phyloP scores from a whole-genome alignment of 1,140 invertebrate genomes.

The Listronotus oregonensis region DNA sequence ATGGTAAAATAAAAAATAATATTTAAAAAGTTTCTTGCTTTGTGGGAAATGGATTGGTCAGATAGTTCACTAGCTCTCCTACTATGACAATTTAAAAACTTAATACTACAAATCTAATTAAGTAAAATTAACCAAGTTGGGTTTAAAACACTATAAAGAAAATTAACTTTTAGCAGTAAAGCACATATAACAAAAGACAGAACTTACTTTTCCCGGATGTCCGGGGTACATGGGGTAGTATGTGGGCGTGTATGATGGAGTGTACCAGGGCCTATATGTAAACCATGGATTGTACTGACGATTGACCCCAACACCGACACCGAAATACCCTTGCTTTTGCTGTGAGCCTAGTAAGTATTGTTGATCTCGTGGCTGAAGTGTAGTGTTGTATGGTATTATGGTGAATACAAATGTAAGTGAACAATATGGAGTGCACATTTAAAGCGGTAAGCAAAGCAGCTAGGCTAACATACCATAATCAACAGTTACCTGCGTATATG shows the following conservation, averaged over 20 bases:
- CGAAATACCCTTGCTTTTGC: slow-evolving; percentile 20
- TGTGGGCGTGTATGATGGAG: slow-evolving; percentile 26
- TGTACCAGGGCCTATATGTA: slow-evolving; percentile 25
- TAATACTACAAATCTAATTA: too few relatives aligned
- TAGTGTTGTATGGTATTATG: slow-evolving; percentile 11
- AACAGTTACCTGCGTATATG: too few relatives aligned
- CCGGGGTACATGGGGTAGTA: slow-evolving; percentile 18
- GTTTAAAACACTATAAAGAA: too few relatives aligned
- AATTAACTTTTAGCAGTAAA: not conserved
- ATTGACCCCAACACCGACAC: slow-evolving; percentile 23
- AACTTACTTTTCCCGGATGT: slow-evolving; percentile 32
- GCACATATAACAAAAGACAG: not conserved
- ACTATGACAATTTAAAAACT: too few relatives aligned
- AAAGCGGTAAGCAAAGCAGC: slow-evolving; percentile 7
- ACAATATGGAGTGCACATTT: not conserved
- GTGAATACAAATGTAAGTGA: slow-evolving; percentile 1
- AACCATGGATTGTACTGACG: slow-evolving; percentile 28
- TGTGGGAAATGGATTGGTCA: too few relatives aligned
- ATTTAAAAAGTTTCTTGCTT: too few relatives aligned
- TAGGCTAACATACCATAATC: too few relatives aligned
- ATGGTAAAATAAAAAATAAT: too few relatives aligned
- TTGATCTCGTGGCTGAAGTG: slow-evolving; percentile 29
- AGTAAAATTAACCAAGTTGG: too few relatives aligned
- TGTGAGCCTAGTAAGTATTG: slow-evolving; percentile 31
- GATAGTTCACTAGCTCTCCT: too few relatives aligned